A percentile compares a stretch with the other conserved stretches of the same genome.
Conservation (phyloP, 2,797 vertebrate species). For the Cossypha polioptera region DNA sequence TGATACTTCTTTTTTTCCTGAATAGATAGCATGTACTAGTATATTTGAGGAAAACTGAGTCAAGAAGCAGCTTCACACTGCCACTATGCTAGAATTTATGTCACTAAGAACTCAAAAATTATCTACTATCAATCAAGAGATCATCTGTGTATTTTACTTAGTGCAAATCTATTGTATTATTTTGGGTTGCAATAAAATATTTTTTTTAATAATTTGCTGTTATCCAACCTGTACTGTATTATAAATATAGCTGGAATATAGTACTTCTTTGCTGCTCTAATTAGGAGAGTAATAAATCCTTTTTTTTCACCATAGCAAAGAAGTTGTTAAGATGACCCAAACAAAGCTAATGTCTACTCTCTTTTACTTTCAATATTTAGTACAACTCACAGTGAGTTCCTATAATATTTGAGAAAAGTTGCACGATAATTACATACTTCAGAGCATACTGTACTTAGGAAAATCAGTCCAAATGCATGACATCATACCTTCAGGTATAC, state of each 20-base stretch:
- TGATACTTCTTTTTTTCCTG: not conserved
- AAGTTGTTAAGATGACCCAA: not conserved
- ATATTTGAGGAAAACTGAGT: not conserved
- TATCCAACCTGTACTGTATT: not conserved
- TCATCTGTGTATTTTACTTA: not conserved
- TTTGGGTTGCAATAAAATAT: not conserved
- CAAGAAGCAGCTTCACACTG: not conserved
- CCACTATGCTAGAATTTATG: not conserved
- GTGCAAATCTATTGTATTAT: not conserved
- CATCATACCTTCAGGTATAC: not conserved
- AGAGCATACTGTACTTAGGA: not conserved
- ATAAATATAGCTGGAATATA: not conserved
- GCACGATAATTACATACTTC: not conserved
- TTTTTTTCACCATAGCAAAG: not conserved
- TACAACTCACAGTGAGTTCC: not conserved
- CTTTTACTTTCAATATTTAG: not conserved
- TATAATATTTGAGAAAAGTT: not conserved
- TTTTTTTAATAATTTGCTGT: not conserved
- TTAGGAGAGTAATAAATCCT: not conserved
- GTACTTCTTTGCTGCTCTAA: not conserved
- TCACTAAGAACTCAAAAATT: not conserved
- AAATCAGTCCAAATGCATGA: not conserved
- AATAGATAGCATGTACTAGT: not conserved
- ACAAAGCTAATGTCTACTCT: not conserved
- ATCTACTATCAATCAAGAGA: not conserved